phyloP scores from a whole-genome alignment of 1,140 invertebrate species.

The Thaumatotibia leucotreta region DNA sequence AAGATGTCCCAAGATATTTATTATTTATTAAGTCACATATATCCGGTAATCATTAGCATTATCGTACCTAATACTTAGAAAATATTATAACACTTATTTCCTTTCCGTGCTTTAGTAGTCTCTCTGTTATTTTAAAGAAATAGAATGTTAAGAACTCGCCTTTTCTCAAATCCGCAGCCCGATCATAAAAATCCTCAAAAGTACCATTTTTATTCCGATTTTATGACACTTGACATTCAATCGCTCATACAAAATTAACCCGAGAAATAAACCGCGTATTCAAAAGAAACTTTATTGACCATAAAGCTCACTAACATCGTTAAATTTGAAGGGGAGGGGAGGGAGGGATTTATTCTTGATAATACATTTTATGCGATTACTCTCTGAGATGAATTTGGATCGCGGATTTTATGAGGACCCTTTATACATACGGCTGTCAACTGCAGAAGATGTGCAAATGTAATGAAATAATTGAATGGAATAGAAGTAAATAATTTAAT shows the following conservation, averaged over 20 bases:
- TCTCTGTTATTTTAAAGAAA: no score
- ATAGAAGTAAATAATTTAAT: no score
- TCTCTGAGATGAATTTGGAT: conserved; percentile 35
- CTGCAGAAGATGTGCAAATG: neutral
- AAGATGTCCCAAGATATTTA: no score
- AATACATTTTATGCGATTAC: conserved; percentile 50
- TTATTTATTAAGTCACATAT: no score
- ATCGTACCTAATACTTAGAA: no score
- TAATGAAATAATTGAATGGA: neutral
- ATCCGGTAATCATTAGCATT: no score
- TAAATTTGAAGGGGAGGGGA: conserved; percentile 25
- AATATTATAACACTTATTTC: no score
- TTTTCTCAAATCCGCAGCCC: neutral
- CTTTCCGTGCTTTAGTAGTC: no score
- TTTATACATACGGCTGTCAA: conserved; percentile 3
- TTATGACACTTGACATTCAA: conserved; percentile 15
- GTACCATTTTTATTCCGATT: conserved; percentile 18
- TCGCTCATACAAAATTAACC: conserved; percentile 15
- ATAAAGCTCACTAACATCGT: conserved; percentile 46
- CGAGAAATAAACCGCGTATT: conserved; percentile 17
- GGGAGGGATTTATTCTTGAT: conserved; percentile 38
- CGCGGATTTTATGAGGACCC: conserved; percentile 2
- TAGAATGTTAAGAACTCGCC: no score
- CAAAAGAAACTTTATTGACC: conserved; percentile 42
- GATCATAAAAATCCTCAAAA: conserved; percentile 9